These are phyloP conservation scores for Eospalax fontanierii DNA, from an alignment of 2,797 vertebrate species.

Conservation along the genomic window DNA sequence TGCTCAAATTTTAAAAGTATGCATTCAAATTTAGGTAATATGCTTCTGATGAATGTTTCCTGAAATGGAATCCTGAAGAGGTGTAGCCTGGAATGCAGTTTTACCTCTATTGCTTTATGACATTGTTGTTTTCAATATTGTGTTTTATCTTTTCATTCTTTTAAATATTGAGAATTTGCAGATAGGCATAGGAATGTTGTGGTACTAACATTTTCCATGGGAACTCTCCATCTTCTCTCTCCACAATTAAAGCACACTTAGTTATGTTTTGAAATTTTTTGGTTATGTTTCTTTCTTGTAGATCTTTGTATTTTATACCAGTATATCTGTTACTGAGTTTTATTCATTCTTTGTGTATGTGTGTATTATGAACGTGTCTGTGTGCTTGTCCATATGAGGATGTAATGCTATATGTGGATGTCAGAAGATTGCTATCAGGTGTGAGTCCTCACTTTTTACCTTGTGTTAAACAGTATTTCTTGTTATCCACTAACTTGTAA, in stretches of 20 bases:
- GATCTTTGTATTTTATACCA: no score
- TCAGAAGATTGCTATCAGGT: no score
- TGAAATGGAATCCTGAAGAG: no score
- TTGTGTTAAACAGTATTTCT: neutral
- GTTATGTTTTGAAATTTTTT: neutral
- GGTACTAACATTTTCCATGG: neutral
- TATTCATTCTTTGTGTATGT: neutral
- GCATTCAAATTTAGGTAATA: neutral
- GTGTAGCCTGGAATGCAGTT: neutral
- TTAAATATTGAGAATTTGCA: neutral
- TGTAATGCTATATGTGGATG: neutral
- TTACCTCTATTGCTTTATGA: neutral
- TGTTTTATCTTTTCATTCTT: neutral
- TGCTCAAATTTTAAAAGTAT: neutral
- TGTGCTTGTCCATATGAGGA: no score
- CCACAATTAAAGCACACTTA: neutral
- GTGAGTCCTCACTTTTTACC: neutral
- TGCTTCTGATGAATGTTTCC: neutral
- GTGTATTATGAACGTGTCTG: no score
- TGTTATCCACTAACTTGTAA: neutral
- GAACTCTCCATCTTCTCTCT: neutral
- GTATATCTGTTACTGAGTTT: neutral
- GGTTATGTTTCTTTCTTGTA: neutral
- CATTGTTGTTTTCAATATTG: neutral
- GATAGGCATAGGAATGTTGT: neutral